Base-by-base conservation (phyloP, 2,113 vertebrate genomes). In the Bothrops jararaca region DNA sequence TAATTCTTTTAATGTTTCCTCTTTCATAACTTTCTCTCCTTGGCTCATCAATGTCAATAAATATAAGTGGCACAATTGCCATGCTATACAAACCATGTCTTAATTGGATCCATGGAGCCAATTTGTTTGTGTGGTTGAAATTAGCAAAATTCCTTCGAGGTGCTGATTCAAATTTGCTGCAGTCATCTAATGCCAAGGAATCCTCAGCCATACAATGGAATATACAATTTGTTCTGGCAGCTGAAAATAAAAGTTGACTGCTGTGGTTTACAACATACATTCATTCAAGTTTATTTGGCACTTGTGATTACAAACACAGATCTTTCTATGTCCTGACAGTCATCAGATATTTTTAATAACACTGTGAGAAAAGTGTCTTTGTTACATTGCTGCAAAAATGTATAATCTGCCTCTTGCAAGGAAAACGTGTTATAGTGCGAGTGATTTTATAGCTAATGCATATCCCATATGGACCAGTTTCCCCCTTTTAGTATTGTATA, bases 51-150 rank as follows among this genome's bases (percentile, higher is more conserved):
- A 74, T 86, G 42, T 87, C 90, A 88, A 88, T 89, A 92, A 95
- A 94, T 89, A 88, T 2, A 93, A 92, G 42, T 9, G 74, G 42
- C 85, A 89, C 8, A 93, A 26, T 60, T 93, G 74, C 92, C 91
- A 85, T 29, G 57, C 85, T 85, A 48, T n/a, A 42, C n/a, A 88
- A 85, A 85, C 56, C 80, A 88, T 90, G 91, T 88, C 92, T 93
- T 93, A 93, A 93, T 93, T 91, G 93, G 90, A 88, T 95, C 29
- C 53, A 26, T 50, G 89, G 90, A 93, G 86, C 86, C 91, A 74
- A 89, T 69, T 58, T 87, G 90, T 85, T 69, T 89, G 53, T 29
- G 29, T 86, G 85, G 69, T 45, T 91, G 69, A 89, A 93, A 89
- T 54, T 89, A 92, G 86, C 69, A 90, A 90, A 86, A 54, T 93